These are phyloP conservation scores for Pteropus alecto DNA, from an alignment of 2,113 vertebrate genomes.

Conservation along the genomic window DNA sequence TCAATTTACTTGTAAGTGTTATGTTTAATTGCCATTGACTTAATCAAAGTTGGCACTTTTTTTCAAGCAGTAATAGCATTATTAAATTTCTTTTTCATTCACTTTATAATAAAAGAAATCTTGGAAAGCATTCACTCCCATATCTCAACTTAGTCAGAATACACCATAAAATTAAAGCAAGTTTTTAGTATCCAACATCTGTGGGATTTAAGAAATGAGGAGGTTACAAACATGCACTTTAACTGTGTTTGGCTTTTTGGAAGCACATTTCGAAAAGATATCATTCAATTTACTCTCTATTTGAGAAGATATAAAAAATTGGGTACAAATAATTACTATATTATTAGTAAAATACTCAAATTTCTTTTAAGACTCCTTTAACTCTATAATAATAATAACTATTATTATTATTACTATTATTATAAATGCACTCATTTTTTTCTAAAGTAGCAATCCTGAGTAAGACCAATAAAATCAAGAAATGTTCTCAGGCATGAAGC, in stretches of 20 bases:
- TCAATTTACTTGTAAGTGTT: conserved; percentile 31
- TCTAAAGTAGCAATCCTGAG: conserved; percentile 24
- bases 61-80: neutral
- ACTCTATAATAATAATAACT: neutral
- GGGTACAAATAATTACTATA: neutral
- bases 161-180: neutral
- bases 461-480: conserved; percentile 60
- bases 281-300: neutral
- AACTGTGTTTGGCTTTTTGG: neutral
- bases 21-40: conserved; percentile 34
- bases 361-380: conserved; percentile 30
- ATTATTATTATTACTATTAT: neutral
- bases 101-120: conserved; percentile 22
- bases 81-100: conserved; percentile 46
- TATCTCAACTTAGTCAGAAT: conserved; percentile 4
- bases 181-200: neutral
- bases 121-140: neutral
- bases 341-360: conserved; percentile 49
- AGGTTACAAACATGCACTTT: neutral
- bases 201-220: neutral
- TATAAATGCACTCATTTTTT: conserved; percentile 29
- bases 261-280: neutral
- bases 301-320: neutral
- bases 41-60: conserved; percentile 42
- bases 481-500: conserved; percentile 43